A percentile compares a stretch with the other conserved stretches of the same genome.
phyloP scores from a whole-genome alignment of 2,113 vertebrate genomes.

The Orycteropus afer region DNA sequence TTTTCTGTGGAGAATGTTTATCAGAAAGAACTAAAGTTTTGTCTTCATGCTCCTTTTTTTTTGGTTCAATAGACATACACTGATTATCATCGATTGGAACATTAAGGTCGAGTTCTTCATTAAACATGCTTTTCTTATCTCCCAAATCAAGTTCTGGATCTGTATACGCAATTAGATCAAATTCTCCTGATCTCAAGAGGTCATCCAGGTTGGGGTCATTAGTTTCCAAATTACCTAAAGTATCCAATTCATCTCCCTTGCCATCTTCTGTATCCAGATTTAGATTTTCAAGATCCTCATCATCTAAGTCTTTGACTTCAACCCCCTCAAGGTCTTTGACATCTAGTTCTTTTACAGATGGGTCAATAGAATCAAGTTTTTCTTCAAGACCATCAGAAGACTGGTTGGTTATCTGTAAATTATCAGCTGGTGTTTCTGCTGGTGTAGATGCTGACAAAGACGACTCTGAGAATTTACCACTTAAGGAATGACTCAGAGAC shows the following conservation, averaged over 20 bases:
- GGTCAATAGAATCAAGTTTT: constrained; percentile 95
- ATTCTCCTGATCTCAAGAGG: constrained; percentile 95
- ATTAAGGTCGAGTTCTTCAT: constrained; percentile 94
- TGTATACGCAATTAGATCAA: constrained; percentile 97
- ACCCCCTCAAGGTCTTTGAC: constrained; percentile 92
- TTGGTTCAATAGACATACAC: constrained; percentile 78
- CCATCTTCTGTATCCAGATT: constrained; percentile 96
- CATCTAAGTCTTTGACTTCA: constrained; percentile 98
- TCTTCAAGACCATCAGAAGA: constrained; percentile 90
- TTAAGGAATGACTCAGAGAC: constrained; percentile 90
- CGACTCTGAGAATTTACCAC: constrained; percentile 87
- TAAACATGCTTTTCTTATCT: constrained; percentile 98
- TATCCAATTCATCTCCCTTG: constrained; percentile 96
- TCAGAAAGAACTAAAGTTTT: constrained; percentile 71
- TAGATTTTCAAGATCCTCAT: constrained; percentile 96
- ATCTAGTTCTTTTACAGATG: constrained; percentile 96
- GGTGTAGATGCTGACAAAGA: constrained; percentile 83
- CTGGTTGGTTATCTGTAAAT: constrained; percentile 78
- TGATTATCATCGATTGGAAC: constrained; percentile 92
- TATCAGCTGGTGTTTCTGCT: constrained; percentile 76
- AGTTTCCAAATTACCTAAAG: constrained; percentile 91
- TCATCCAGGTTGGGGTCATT: constrained; percentile 97
- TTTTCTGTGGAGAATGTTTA: constrained; percentile 82
- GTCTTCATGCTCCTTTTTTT: constrained; percentile 83
- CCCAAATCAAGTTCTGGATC: constrained; percentile 96